Base-by-base conservation (phyloP, 64 coral and sea anemone species). In the Catalaphyllia jardinei region DNA sequence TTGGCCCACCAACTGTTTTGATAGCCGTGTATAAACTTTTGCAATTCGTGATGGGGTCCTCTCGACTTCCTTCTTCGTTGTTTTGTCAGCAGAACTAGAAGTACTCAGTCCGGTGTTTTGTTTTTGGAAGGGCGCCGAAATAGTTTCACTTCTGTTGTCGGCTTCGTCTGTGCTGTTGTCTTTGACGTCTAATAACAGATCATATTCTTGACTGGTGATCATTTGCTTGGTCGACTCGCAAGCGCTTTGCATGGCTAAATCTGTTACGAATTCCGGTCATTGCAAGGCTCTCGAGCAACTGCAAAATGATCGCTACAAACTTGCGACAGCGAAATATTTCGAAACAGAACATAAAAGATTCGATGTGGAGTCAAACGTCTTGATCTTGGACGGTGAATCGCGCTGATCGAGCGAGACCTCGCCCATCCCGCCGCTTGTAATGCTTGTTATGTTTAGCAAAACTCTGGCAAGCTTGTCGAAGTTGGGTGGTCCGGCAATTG, bases 51-150 rank as follows among this genome's bases (percentile, higher is more conserved):
- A 69, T 69, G 20, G 22, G 7, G 25, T 50, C 38, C 33, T 27
- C 22, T 35, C 38, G 20, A 51, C 50, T 71, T 17, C 39, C 35
- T 25, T 49, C 2, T 33, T 10, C 6, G 1, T 71, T 85, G 49
- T 52, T 85, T 85, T 50, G 65, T 24, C 65, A 69, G 81, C 71
- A n/a, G 81, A 69, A 71, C 13, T 27, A n/a, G 81, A 69, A 71
- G 24, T 27, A 18, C 10, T 71, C 14, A 24, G n/a, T 71, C 62
- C 20, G 31, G 7, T 65, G 39, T 17, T 51, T 71, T 67, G 62
- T 85, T 85, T 85, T n/a, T 69, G 35, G 18, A 71, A 27, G 24
- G 80, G 81, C 81, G 81, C 81, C 81, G 81, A 64, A 71, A 71
- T 50, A 85, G 71, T n/a, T 85, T 85, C 35, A 8, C 19, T 7